Evolutionary conservation across 2,113 vertebrate species (phyloP).

Genomic region (Onychostoma macrolepis): DNA sequence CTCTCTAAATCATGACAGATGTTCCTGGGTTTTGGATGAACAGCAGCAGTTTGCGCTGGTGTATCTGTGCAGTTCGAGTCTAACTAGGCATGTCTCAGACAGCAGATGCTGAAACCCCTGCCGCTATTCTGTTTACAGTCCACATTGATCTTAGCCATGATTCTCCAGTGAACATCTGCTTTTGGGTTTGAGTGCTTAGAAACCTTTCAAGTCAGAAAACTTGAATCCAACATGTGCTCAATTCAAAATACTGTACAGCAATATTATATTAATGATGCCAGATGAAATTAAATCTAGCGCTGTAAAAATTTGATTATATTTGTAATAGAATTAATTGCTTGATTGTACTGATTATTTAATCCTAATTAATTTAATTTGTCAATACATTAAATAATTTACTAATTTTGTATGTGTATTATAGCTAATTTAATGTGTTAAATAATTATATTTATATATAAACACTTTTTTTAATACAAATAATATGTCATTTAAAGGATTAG

Average conservation of each 20-base stretch:
- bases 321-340: background rate
- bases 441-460: too few relatives aligned
- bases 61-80: background rate
- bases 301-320: background rate
- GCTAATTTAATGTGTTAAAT: too few relatives aligned
- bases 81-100: background rate
- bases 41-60: background rate
- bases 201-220: slow-evolving; percentile 3
- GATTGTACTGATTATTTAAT: background rate
- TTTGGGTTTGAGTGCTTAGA: background rate
- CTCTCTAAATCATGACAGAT: slow-evolving; percentile 30
- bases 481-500: too few relatives aligned
- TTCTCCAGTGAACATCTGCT: slow-evolving; percentile 29
- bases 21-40: slow-evolving; percentile 2
- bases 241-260: background rate
- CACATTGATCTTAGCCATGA: slow-evolving; percentile 10
- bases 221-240: background rate
- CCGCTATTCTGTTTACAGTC: slow-evolving; percentile 11
- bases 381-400: background rate
- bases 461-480: too few relatives aligned
- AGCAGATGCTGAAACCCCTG: background rate
- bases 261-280: background rate
- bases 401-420: too few relatives aligned
- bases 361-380: background rate
- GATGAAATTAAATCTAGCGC: background rate